phyloP scores from a whole-genome alignment of 2,888 invertebrate genomes.

The Stenodema calcarata region DNA sequence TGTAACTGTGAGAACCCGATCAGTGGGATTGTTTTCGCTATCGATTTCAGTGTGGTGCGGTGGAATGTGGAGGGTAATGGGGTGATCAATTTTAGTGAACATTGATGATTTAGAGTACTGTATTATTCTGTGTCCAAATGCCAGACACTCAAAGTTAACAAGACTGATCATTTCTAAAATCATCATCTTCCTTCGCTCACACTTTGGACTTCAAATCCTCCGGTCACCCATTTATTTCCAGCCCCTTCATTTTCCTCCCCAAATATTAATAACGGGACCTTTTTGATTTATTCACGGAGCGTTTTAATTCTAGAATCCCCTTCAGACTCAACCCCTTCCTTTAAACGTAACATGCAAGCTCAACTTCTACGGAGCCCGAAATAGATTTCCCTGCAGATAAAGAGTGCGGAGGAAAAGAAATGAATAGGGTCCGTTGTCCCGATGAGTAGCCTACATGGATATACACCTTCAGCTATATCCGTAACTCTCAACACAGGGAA shows the following conservation, averaged over 20 bases:
- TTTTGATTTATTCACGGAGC: constrained; percentile 8
- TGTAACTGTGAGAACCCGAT: too few species aligned
- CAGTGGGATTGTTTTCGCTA: too few species aligned
- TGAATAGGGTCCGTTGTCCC: constrained; percentile 28
- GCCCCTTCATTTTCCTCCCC: neutral
- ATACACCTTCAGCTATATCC: constrained; percentile 7
- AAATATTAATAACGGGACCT: neutral
- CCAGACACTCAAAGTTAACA: too few species aligned
- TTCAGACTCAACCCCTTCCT: neutral
- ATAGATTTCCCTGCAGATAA: neutral
- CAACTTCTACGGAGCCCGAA: neutral
- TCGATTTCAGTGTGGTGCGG: too few species aligned
- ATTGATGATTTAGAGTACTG: too few species aligned
- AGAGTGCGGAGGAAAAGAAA: neutral
- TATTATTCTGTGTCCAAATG: too few species aligned
- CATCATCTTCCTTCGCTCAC: neutral
- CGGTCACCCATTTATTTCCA: neutral
- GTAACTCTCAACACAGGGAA: constrained; percentile 10
- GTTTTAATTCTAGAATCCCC: constrained; percentile 18
- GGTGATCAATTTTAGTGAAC: too few species aligned
- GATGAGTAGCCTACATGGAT: constrained; percentile 16
- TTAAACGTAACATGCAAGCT: constrained; percentile 1
- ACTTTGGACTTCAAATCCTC: neutral
- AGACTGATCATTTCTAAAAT: neutral
- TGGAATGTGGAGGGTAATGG: too few species aligned